Conservation (phyloP, 1,140 invertebrate species). For the Pectinophora gossypiella region DNA sequence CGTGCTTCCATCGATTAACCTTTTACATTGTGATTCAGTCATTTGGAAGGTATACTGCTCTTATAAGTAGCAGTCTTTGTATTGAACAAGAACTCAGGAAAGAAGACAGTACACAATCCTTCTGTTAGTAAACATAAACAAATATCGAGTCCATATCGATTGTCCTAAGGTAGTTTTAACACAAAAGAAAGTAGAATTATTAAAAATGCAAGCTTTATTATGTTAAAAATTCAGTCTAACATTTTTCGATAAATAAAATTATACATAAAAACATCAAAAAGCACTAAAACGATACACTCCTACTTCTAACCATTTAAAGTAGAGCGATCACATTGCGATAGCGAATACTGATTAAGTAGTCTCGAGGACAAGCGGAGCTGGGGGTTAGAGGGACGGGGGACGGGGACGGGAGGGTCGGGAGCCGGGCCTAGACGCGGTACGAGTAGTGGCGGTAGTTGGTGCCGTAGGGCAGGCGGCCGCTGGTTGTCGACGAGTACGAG, state of each 20-base stretch:
- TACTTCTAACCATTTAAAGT: conserved; percentile 58
- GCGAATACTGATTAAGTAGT: conserved; percentile 68
- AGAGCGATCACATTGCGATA: conserved; percentile 62
- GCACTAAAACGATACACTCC: conserved; percentile 49
- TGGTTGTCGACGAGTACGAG: conserved; percentile 84
- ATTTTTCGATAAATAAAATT: conserved; percentile 49
- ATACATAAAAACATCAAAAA: conserved; percentile 51
- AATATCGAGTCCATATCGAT: conserved; percentile 56
- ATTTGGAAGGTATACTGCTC: too few relatives aligned
- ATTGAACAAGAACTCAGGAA: too few relatives aligned
- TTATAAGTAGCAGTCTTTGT: too few relatives aligned
- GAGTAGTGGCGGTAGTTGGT: conserved; percentile 89
- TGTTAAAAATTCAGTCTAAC: conserved; percentile 70
- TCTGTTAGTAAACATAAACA: conserved; percentile 54
- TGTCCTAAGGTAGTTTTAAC: conserved; percentile 23
- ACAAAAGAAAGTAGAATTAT: conserved; percentile 49
- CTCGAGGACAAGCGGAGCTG: conserved; percentile 16
- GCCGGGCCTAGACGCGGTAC: conserved; percentile 84
- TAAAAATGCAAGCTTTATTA: conserved; percentile 70
- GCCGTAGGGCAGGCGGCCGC: conserved; percentile 86
- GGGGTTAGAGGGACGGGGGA: conserved; percentile 26
- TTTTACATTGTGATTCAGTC: too few relatives aligned
- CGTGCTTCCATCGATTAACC: too few relatives aligned
- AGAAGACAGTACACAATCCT: conserved; percentile 1
- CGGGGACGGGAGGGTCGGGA: conserved; percentile 23